Base-by-base conservation (phyloP, 2,888 invertebrate species). In the Oscheius sp. region DNA sequence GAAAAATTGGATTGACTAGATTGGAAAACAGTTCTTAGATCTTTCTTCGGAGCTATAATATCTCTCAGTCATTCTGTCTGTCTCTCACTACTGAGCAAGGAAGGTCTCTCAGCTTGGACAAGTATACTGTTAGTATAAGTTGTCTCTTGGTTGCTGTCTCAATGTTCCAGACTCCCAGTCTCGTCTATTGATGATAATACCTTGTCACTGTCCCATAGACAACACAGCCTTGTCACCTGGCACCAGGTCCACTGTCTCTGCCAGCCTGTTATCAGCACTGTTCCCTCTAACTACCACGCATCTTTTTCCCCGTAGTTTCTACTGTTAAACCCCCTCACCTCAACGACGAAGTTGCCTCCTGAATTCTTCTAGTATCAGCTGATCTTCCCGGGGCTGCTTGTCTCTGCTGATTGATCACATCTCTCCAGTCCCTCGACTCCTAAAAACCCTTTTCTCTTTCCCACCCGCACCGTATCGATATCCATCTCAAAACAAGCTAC, bases 341-440 rank as follows among this genome's bases (percentile, higher is more conserved):
- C 57, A 76, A 35, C 0, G 72, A 73, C 3, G 70, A 57, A 1
- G 76, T 63, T 1, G 57, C 62, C 50, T 76, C 65, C 11, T 53
- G 48, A 29, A 76, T 74, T 10, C 60, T 57, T 5, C 74, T 37
- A 3, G n/a, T 71, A 70, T 76, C 74, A 1, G 53, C 60, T 1
- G 53, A 7, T 13, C 75, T 72, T 68, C 84, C 83, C 10, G 85
- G 85, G 10, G 80, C 78, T 13, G 84, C 53, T 63, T 83, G 84
- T 35, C 85, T 74, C 70, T 85, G 85, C 58, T 81, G 74, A 35
- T 82, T 79, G 59, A 85, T 81, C 47, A 84, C 78, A 37, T 84
- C 77, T 35, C 82, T 74, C 83, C 83, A 83, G 58, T 83, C 79
- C 50, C 83, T 77, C 7, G 79, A 75, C 48, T 84, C 83, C 80